Evolutionary conservation across 30 jellyfish, hydroid and myxozoan genomes (phyloP).

Genomic region (Rhopilema esculentum): DNA sequence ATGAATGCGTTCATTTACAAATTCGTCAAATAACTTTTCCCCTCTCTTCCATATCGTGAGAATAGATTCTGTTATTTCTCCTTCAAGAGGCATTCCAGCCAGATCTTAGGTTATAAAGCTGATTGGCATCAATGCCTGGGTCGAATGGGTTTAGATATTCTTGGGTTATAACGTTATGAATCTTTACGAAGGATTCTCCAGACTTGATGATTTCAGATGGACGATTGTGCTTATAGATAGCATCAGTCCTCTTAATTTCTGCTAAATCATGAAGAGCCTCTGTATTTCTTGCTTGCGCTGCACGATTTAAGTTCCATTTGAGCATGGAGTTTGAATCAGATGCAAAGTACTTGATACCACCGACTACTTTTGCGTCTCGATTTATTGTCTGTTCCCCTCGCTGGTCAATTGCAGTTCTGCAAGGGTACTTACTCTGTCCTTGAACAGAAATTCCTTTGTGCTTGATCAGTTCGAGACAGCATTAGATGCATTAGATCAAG

Average conservation of each 20-base stretch:
- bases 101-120: constrained; percentile 47
- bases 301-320: constrained; percentile 58
- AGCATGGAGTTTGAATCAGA: constrained; percentile 6
- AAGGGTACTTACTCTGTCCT: too few relatives aligned
- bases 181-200: too few relatives aligned
- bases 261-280: neutral
- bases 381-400: constrained; percentile 60
- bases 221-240: constrained; percentile 17
- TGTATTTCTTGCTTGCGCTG: constrained; percentile 34
- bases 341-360: constrained; percentile 30
- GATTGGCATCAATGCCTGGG: constrained; percentile 23
- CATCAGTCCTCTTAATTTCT: neutral
- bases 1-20: constrained; percentile 39
- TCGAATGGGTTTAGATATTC: constrained; percentile 53
- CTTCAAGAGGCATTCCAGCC: too few relatives aligned
- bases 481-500: too few relatives aligned
- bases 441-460: too few relatives aligned
- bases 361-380: constrained; percentile 59
- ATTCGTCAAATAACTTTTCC: constrained; percentile 17
- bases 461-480: too few relatives aligned
- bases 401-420: constrained; percentile 59
- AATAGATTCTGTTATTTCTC: too few relatives aligned
- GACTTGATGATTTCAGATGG: constrained; percentile 25
- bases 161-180: too few relatives aligned
- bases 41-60: constrained; percentile 25